Percentiles rank a stretch among this genome's conserved stretches.
Evolutionary conservation across 2,888 invertebrate genomes (phyloP).

Genomic region (Himalopsyche anomala): DNA sequence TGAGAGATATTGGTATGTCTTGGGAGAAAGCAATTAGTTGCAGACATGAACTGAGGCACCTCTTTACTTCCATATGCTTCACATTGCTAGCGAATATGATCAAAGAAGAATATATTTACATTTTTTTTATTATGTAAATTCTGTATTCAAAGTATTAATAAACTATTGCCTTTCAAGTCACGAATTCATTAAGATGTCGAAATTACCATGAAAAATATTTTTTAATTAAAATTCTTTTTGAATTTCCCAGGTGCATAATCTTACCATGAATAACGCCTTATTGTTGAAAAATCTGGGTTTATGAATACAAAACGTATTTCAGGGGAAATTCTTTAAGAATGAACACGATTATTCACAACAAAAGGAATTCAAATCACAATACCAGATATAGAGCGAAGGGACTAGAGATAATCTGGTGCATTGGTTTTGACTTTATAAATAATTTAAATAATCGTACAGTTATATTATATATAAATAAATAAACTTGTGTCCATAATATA

Average conservation of each 20-base stretch:
- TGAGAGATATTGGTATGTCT: too few species aligned
- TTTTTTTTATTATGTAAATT: too few species aligned
- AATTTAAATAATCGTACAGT: too few species aligned
- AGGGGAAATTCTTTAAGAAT: neutral
- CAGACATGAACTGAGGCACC: too few species aligned
- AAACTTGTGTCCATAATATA: neutral
- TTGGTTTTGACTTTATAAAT: too few species aligned
- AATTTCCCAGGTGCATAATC: constrained; percentile 6
- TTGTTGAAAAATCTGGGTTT: neutral
- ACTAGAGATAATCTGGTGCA: neutral
- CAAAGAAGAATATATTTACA: too few species aligned
- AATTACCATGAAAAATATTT: neutral
- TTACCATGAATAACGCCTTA: neutral
- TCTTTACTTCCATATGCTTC: too few species aligned
- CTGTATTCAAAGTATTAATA: too few species aligned
- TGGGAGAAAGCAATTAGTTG: too few species aligned
- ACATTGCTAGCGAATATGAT: too few species aligned
- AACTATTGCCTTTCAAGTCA: too few species aligned
- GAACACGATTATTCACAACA: neutral
- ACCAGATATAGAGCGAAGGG: neutral
- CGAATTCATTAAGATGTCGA: neutral
- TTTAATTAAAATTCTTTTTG: constrained; percentile 10
- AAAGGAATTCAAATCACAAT: neutral
- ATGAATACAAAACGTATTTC: neutral
- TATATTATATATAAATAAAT: neutral